Conservation (phyloP, 2,113 vertebrate species). For the Andinoacara biseriatus region DNA sequence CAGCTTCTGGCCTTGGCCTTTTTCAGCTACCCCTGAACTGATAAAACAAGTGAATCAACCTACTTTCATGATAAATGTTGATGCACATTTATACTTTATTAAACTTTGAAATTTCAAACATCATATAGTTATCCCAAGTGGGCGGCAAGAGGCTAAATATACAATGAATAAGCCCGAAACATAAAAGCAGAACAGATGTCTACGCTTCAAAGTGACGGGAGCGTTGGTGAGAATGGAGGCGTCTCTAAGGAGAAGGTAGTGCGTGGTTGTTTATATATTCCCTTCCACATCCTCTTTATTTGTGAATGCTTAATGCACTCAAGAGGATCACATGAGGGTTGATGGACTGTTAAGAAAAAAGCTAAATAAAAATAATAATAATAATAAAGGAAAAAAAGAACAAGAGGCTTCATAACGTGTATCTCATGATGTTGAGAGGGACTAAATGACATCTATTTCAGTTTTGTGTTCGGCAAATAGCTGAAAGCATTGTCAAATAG, state of each 20-base stretch:
- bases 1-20: conserved; percentile 34
- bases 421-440: conserved; percentile 18
- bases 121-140: conserved; percentile 29
- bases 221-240: conserved; percentile 27
- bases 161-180: conserved; percentile 35
- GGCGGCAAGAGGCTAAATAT: conserved; percentile 38
- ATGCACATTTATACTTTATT: conserved; percentile 4
- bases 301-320: conserved; percentile 58
- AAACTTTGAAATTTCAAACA: conserved; percentile 18
- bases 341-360: conserved; percentile 57
- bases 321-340: conserved; percentile 50
- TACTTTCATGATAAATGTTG: neutral
- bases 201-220: conserved; percentile 46
- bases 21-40: neutral
- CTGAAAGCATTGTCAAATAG: conserved; percentile 58
- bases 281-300: conserved; percentile 46
- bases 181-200: conserved; percentile 46
- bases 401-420: conserved; percentile 26
- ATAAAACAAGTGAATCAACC: neutral
- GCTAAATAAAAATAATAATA: neutral
- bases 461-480: conserved; percentile 51
- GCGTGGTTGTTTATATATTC: conserved; percentile 48
- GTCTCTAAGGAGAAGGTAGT: conserved; percentile 27
- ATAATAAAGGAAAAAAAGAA: neutral
- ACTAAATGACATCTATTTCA: conserved; percentile 45